Evolutionary conservation across 2,113 vertebrate species (phyloP).

Genomic region (Echinops telfairi): DNA sequence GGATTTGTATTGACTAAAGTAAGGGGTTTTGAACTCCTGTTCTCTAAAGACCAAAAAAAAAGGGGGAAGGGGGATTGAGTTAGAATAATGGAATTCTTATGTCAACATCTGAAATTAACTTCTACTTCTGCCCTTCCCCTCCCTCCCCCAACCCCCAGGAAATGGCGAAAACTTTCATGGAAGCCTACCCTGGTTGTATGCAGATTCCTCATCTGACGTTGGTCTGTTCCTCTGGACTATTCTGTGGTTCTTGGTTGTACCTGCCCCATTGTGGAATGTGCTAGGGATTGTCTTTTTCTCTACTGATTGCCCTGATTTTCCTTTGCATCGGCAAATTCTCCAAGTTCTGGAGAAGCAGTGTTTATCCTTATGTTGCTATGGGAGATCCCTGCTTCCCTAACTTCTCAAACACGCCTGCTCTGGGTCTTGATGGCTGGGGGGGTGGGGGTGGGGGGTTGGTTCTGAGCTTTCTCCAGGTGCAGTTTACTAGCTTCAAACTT

Average conservation of each 20-base stretch:
- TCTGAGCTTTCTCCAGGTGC: neutral
- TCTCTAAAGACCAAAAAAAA: neutral
- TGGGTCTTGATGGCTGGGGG: neutral
- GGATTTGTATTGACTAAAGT: neutral
- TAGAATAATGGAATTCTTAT: neutral
- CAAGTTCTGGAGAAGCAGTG: neutral
- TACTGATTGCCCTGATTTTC: neutral
- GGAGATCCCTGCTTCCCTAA: neutral
- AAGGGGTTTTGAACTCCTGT: neutral
- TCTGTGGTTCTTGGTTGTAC: neutral
- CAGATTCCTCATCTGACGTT: accelerated
- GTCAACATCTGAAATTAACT: neutral
- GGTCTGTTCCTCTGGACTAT: conserved; percentile 54
- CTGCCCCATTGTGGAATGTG: neutral
- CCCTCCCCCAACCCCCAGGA: neutral
- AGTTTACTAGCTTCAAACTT: neutral
- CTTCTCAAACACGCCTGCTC: neutral
- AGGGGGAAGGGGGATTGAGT: neutral
- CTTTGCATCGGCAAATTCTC: neutral
- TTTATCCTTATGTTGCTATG: neutral
- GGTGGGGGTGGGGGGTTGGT: too few species aligned
- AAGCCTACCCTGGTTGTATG: neutral
- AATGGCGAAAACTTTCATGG: neutral
- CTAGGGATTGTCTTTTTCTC: neutral
- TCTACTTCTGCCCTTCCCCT: neutral